Conservation (phyloP, 1,140 invertebrate genomes). For the Eulimnadia texana region DNA sequence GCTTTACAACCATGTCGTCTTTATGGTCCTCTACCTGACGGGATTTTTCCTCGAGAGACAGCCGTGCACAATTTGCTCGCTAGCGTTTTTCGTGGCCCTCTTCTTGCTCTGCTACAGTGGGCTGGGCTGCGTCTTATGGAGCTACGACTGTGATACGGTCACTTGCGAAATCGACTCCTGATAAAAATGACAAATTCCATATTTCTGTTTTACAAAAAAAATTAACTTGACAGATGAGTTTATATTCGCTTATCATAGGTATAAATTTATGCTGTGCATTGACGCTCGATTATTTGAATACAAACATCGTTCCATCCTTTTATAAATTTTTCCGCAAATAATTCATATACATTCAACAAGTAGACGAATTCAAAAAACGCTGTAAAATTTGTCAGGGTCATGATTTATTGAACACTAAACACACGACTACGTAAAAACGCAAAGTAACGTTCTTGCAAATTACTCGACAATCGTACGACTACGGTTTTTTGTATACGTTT, state of each 20-base stretch:
- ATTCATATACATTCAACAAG: too few relatives aligned
- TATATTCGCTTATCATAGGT: too few relatives aligned
- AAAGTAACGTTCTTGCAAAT: too few relatives aligned
- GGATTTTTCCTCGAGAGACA: slow-evolving; percentile 89
- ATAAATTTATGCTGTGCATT: too few relatives aligned
- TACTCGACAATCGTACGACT: too few relatives aligned
- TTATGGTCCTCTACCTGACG: slow-evolving; percentile 73
- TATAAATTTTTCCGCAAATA: too few relatives aligned
- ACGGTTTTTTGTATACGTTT: too few relatives aligned
- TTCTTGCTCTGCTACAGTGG: slow-evolving; percentile 92
- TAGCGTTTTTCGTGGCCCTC: slow-evolving; percentile 82
- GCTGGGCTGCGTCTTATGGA: slow-evolving; percentile 84
- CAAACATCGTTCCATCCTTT: background rate
- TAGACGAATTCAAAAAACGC: too few relatives aligned
- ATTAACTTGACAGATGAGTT: background rate
- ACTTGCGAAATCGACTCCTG: slow-evolving; percentile 29
- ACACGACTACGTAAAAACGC: too few relatives aligned
- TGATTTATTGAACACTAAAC: too few relatives aligned
- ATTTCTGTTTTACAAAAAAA: background rate
- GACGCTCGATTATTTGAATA: background rate
- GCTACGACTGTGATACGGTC: slow-evolving; percentile 54
- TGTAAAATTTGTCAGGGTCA: too few relatives aligned
- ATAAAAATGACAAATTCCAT: background rate
- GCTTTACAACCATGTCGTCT: slow-evolving; percentile 90
- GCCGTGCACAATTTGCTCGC: slow-evolving; percentile 89